Conservation (phyloP, 2,797 vertebrate genomes). For the Hemitrygon akajei region DNA sequence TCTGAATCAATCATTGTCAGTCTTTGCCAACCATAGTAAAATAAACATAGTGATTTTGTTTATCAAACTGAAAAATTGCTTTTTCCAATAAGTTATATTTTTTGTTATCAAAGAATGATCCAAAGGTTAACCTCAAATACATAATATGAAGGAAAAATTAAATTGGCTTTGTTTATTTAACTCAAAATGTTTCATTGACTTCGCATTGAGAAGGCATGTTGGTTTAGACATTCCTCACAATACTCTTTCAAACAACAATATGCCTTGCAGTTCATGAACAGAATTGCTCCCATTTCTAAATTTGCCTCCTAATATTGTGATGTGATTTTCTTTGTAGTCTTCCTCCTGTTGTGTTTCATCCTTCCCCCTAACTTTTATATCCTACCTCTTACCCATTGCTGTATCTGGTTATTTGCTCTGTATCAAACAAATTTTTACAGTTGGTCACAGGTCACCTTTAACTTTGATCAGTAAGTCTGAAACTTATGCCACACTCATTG, state of each 20-base stretch:
- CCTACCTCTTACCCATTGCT: background rate
- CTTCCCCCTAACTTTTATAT: background rate
- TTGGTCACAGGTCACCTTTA: too few species aligned
- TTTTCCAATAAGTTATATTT: background rate
- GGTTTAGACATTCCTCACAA: background rate
- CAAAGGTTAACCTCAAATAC: background rate
- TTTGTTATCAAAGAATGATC: background rate
- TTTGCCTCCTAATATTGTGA: too few species aligned
- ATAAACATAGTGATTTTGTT: background rate
- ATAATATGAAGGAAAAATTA: background rate
- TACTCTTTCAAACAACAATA: too few species aligned
- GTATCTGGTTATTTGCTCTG: background rate
- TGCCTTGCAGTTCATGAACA: too few species aligned
- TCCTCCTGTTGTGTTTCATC: background rate
- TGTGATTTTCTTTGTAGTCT: too few species aligned
- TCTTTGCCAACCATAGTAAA: background rate
- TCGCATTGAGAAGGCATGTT: background rate
- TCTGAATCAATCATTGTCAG: background rate
- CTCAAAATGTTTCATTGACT: background rate
- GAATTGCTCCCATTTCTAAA: too few species aligned
- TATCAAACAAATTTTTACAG: background rate
- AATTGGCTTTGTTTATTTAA: background rate
- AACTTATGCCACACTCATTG: too few species aligned
- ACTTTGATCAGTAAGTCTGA: too few species aligned
- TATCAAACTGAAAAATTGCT: background rate